These are phyloP conservation scores for Aphelocoma californica DNA, from an alignment of 2,797 vertebrate genomes.

Conservation along the genomic window DNA sequence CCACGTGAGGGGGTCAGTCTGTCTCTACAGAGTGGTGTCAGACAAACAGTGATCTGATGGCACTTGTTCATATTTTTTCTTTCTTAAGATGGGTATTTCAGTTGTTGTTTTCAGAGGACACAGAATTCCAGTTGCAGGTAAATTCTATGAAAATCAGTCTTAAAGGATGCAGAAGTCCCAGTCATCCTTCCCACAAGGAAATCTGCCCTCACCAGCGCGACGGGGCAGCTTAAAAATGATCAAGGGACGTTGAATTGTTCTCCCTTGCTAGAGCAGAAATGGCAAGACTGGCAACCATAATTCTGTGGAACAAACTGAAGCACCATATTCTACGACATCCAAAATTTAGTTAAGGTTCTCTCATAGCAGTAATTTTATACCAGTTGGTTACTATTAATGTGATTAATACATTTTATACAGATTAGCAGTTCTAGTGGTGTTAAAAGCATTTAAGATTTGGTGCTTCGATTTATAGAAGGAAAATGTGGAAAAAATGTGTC, in stretches of 20 bases:
- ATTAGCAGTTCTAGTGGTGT: background rate
- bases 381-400: background rate
- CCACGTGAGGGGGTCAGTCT: background rate
- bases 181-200: background rate
- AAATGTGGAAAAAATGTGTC: background rate
- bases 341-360: background rate
- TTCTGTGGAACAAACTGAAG: background rate
- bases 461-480: background rate
- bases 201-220: rapidly evolving
- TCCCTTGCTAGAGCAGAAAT: background rate
- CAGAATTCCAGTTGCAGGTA: background rate
- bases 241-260: background rate
- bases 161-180: background rate
- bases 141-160: background rate
- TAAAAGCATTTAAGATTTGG: background rate
- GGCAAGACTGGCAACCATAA: background rate
- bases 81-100: background rate
- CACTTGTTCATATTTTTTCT: background rate
- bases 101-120: background rate
- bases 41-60: background rate
- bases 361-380: background rate
- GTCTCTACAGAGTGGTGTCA: background rate
- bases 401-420: background rate
- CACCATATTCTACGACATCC: background rate
- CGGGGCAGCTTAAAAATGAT: background rate